These are phyloP conservation scores for Coelopa pilipes DNA, from an alignment of 2,888 invertebrate genomes.

Conservation along the genomic window DNA sequence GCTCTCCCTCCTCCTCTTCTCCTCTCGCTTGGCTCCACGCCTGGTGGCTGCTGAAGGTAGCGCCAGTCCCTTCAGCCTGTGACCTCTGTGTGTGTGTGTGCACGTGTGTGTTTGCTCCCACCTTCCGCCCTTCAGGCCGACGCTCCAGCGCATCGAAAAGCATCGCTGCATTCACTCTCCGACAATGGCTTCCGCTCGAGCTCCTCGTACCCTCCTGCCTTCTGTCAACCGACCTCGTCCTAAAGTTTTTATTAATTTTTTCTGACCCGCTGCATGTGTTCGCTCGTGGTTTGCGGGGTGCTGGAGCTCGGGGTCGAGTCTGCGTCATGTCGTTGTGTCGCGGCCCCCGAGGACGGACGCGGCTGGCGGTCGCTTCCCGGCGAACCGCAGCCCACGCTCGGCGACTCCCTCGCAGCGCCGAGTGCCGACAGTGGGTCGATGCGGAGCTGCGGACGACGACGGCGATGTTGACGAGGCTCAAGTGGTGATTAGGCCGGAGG, in stretches of 20 bases:
- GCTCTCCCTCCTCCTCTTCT: not conserved
- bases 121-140: not conserved
- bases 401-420: not conserved
- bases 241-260: conserved; percentile 21
- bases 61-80: not conserved
- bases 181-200: not conserved
- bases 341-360: not conserved
- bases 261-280: not conserved
- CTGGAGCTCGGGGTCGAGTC: not conserved
- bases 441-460: not conserved
- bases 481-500: too few relatives aligned
- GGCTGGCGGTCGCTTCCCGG: not conserved
- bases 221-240: not conserved
- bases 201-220: not conserved
- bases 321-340: not conserved
- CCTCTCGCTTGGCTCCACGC: not conserved
- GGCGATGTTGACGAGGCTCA: not conserved
- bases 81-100: not conserved
- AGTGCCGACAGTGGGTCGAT: too few relatives aligned
- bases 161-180: conserved; percentile 11
- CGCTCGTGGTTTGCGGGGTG: not conserved
- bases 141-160: not conserved
- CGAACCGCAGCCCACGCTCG: not conserved
- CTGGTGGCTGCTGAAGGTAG: too few relatives aligned
- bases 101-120: not conserved